Base-by-base conservation (phyloP, 2,113 vertebrate genomes). In the Pachypanchax playfairii region DNA sequence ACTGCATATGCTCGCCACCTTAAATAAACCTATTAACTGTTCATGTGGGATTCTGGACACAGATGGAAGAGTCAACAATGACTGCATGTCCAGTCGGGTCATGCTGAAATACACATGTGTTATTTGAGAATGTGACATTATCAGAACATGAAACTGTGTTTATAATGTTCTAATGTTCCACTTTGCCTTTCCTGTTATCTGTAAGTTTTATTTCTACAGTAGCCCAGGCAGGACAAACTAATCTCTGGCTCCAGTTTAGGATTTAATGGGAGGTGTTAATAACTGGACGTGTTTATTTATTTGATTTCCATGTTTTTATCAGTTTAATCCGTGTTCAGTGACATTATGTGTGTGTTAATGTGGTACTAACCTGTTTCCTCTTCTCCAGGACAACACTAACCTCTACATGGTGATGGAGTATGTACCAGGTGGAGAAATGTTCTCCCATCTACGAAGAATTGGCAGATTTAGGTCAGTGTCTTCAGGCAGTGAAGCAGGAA, bases 391-490 rank as follows among this genome's bases (percentile, higher is more conserved):
- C 88, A 96, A 95, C 89, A 92, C 93, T 20, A 96, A 96, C 83
- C 91, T 97, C 65, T 96, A 96, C 90, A 97, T 97, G 95, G 92
- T 97, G 85, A 96, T 97, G 95, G 95, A 97, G 65, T 96, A 97
- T 14, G 92, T 97, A 39, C 93, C 93, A 5, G 95, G 95, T 8
- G 94, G 94, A 42, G 95, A 97, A 86, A 97, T 96, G 95, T 97
- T 97, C 83, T 96, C 94, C 55, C 95, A 97, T 83, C 87, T 97
- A 85, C 92, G 94, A 70, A 88, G 93, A 88, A 97, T 95, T 47
- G 94, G 95, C 75, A 91, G 95, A 80, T 96, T 96, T 92, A 96
- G 93, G 93, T 94, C 60, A 75, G 84, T 77, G 53, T 54, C n/a
- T 55, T 2, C 22, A 25, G 14, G 11, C 38, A 59, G 9, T 24